Base-by-base conservation (phyloP, 2,797 vertebrate genomes). In the Spinus olivaceus region DNA sequence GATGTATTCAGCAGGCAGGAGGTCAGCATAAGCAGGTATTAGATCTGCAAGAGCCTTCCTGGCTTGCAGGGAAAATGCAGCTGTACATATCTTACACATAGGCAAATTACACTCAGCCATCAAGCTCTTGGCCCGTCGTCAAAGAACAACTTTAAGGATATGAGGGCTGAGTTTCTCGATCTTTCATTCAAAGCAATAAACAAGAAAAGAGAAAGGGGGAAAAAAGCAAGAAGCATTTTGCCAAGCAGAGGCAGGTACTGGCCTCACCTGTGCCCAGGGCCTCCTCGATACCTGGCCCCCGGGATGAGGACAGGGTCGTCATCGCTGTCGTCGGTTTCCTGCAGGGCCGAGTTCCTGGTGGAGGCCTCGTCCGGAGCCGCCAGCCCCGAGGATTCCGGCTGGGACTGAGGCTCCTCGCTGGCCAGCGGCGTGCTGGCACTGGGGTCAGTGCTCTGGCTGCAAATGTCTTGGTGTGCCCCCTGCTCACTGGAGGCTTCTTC, bases 291-390 rank as follows among this genome's bases (percentile, higher is more conserved):
- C 97, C 99, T 98, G n/a, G 99, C 97, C 3, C 99, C 98, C 0
- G 99, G 99, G 96, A 99, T 98, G 32, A 99, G 98, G 64, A 99
- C 99, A 0, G 99, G 99, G 85, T 99, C 99, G 15, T 99, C 99
- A 4, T 99, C 99, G 28, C 99, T 99, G 96, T 99, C 99, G 11
- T 99, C 99, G 0, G 99, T 99, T 96, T 99, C 99, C 87, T 98
- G 99, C 87, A 98, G 98, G 23, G 97, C 87, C 15, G 98, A 96
- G 86, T 86, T 97, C 27, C 98, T 97, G 27, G 98, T 70, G 6
- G 98, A 95, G 37, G 97, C 94, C 25, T 97, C 98, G 2, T 97
- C 97, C 3, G 69, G 91, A 35, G 95, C 87, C 13, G 86, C 93
- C 69, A 97, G 97, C 14, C 88, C 97, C 0, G 94, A 32, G 39